Evolutionary conservation across 2,888 invertebrate genomes (phyloP), one percentile per base, ranked within the genome.

Genomic region (Polymixis flavicincta): DNA sequence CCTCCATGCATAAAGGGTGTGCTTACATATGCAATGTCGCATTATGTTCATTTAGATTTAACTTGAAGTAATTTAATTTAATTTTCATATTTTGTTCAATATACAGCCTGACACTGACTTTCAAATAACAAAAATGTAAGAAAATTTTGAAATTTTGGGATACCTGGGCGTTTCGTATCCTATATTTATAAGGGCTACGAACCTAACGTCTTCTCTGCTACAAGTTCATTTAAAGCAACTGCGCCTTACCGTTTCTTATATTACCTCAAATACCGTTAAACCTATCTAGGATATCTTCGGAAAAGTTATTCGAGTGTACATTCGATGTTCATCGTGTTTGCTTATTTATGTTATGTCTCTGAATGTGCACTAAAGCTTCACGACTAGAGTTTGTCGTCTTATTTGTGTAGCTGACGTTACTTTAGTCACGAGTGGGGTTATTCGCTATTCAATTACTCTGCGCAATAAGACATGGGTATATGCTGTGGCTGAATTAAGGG

Each of bases 381-480:
- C 75, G 85, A 85, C 69, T 78, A 72, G 14, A 48, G 69, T 83
- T 66, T 65, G 76, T 80, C 74, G 48, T 80, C 57, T 80, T 81
- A 83, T 84, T 83, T 85, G 69, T 80, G 79, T 28, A 42, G 78
- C 78, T 82, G 87, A 86, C 83, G 72, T 80, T 86, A 87, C 87
- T 85, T 73, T 28, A 85, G 90, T 90, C 90, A 90, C 91, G 91
- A 91, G 86, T 87, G 69, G 76, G 81, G 83, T 86, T 87, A 88
- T 87, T 88, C 88, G 85, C 89, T 89, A 88, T 90, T 91, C 91
- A 92, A 91, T 92, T 92, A 91, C 81, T 82, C 83, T 75, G 65
- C 74, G 86, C 87, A 89, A 86, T 90, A 88, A 90, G 86, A 89
- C 84, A 86, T 85, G 85, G 78, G 80, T 84, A 79, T 87, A 85